Percentiles rank a stretch among this genome's conserved stretches.
These are phyloP conservation scores for Melieria crassipennis DNA, from an alignment of 2,888 invertebrate genomes.

Conservation along the genomic window DNA sequence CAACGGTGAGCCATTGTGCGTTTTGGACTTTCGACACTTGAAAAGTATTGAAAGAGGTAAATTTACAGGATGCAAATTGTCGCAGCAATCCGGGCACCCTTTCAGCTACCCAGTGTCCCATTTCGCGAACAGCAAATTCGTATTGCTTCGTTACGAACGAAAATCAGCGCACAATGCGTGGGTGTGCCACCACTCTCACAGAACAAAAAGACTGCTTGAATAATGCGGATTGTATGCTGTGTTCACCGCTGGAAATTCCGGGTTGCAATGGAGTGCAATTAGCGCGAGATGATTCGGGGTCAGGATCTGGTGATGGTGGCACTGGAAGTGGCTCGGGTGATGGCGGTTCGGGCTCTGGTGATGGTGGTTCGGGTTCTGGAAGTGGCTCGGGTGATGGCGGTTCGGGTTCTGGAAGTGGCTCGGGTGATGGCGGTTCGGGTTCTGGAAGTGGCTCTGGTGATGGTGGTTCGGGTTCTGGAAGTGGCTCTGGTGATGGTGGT, in stretches of 20 bases:
- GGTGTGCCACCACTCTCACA: conserved; percentile 45
- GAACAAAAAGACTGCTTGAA: conserved; percentile 45
- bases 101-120: conserved; percentile 43
- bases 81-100: conserved; percentile 35
- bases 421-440: conserved; percentile 25
- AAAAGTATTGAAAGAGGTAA: neutral
- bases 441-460: conserved; percentile 20
- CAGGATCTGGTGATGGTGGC: conserved; percentile 31
- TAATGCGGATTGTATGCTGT: conserved; percentile 44
- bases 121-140: conserved; percentile 45
- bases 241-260: conserved; percentile 44
- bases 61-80: conserved; percentile 45
- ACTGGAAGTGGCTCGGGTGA: conserved; percentile 32
- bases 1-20: conserved; percentile 42
- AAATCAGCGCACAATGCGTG: conserved; percentile 42
- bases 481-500: conserved; percentile 23
- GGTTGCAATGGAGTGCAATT: conserved; percentile 42
- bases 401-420: conserved; percentile 27
- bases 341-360: conserved; percentile 25
- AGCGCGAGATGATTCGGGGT: conserved; percentile 9
- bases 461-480: conserved; percentile 22
- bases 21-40: no score
- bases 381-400: conserved; percentile 32
- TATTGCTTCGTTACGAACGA: conserved; percentile 47
- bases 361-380: conserved; percentile 25